Percentiles rank a stretch among this genome's conserved stretches.
phyloP scores from a whole-genome alignment of 2,888 invertebrate species.

The Clanis bilineata region DNA sequence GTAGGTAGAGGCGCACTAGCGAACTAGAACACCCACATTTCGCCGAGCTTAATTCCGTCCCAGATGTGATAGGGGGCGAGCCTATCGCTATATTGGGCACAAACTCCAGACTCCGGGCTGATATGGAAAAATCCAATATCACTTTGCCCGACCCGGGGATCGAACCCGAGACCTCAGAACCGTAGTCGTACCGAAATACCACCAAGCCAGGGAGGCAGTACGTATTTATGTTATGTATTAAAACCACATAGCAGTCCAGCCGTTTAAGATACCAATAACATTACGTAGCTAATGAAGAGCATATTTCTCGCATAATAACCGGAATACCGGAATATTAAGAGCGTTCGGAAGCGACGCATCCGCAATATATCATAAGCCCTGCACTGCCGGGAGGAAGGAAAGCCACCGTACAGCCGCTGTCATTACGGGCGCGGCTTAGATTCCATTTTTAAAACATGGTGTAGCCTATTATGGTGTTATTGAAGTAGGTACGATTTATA shows the following conservation, averaged over 20 bases:
- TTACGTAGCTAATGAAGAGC: background rate
- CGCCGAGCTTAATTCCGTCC: no score
- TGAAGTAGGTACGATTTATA: background rate
- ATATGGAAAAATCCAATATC: no score
- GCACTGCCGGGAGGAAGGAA: background rate
- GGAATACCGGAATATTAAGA: conserved; percentile 9
- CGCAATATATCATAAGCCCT: conserved; percentile 2
- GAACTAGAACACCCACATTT: no score
- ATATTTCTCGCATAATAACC: background rate
- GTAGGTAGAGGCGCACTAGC: no score
- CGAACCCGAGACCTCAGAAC: no score
- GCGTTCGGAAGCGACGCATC: conserved; percentile 5
- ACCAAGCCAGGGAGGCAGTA: no score
- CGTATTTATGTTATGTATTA: background rate
- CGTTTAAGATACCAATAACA: background rate
- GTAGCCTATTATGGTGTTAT: background rate
- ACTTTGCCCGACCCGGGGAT: no score
- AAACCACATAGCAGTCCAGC: background rate
- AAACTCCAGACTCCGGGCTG: no score
- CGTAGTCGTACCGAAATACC: no score
- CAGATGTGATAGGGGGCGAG: no score
- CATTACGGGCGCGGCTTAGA: background rate
- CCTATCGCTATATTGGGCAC: no score
- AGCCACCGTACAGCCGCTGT: background rate
- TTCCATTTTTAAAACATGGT: background rate